Conservation (phyloP, 2,797 vertebrate genomes). For the Phalloptychus januarius region DNA sequence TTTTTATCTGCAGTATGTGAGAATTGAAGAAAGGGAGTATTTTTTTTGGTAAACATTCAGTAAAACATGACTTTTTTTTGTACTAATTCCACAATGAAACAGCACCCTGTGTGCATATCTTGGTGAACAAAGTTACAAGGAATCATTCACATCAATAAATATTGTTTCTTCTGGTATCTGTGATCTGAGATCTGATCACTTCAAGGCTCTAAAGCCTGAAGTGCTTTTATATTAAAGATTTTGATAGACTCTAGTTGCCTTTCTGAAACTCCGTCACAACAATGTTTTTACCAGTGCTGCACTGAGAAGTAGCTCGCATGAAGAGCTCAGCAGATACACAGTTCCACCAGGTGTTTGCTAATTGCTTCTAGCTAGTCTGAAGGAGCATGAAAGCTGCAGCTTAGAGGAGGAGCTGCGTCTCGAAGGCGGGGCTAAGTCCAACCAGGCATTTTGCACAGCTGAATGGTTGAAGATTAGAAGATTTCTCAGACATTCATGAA, state of each 20-base stretch:
- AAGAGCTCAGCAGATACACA: too few relatives aligned
- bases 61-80: background rate
- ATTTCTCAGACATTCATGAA: too few relatives aligned
- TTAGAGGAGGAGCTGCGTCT: too few relatives aligned
- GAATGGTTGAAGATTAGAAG: too few relatives aligned
- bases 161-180: background rate
- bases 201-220: background rate
- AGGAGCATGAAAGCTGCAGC: too few relatives aligned
- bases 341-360: too few relatives aligned
- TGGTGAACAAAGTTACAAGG: background rate
- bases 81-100: background rate
- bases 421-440: too few relatives aligned
- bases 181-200: background rate
- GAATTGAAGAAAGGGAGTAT: background rate
- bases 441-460: too few relatives aligned
- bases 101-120: background rate
- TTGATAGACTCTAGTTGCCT: background rate
- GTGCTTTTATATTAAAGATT: background rate
- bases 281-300: too few relatives aligned
- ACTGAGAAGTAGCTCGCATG: too few relatives aligned
- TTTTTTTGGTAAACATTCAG: background rate
- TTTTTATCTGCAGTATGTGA: background rate
- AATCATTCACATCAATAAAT: background rate
- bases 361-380: too few relatives aligned
- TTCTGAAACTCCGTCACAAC: too few relatives aligned